A percentile compares a stretch with the other conserved stretches of the same genome.
Conservation (phyloP, 2,888 invertebrate species). For the Seira sanloemensis region DNA sequence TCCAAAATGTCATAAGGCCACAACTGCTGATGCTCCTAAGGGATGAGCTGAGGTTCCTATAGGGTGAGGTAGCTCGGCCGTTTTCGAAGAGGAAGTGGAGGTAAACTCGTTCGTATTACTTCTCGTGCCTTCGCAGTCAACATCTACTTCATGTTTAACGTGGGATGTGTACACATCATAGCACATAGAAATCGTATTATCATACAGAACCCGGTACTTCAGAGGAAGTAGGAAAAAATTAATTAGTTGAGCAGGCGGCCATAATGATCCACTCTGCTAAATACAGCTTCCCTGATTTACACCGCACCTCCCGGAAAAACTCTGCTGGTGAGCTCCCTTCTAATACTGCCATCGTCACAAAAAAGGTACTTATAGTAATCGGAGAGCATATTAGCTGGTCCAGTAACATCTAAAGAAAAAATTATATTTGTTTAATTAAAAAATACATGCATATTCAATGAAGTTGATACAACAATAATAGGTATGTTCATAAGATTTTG, state of each 20-base stretch:
- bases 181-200: constrained; percentile 88
- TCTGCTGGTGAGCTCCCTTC: constrained; percentile 81
- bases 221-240: constrained; percentile 93
- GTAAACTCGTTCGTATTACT: neutral
- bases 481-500: constrained; percentile 45
- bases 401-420: constrained; percentile 78
- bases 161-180: constrained; percentile 91
- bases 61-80: no score
- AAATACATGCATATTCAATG: constrained; percentile 14
- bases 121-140: constrained; percentile 5
- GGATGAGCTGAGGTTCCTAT: no score
- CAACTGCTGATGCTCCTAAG: neutral
- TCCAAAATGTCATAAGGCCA: neutral
- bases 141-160: constrained; percentile 80
- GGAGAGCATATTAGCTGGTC: constrained; percentile 89
- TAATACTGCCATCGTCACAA: constrained; percentile 84
- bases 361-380: constrained; percentile 85
- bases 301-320: constrained; percentile 82
- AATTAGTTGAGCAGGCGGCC: constrained; percentile 95
- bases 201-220: constrained; percentile 89
- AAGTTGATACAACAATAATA: neutral
- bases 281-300: constrained; percentile 87
- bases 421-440: neutral
- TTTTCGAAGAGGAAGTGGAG: neutral
- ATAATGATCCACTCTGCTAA: constrained; percentile 91